Evolutionary conservation across 2,797 vertebrate genomes (phyloP).

Genomic region (Sternarchorhynchus goeldii): DNA sequence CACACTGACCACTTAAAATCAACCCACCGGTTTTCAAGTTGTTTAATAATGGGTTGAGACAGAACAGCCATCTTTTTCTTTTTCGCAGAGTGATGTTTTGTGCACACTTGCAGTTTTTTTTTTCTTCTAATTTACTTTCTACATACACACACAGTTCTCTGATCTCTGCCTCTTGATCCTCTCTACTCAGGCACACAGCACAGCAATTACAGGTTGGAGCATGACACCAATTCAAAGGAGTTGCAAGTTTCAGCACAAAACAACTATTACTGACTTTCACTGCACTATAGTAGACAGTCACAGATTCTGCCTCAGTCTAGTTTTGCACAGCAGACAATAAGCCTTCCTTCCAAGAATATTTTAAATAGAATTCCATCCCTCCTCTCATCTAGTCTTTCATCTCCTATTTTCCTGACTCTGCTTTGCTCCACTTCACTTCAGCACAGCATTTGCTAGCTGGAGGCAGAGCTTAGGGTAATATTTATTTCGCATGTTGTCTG

Average conservation of each 20-base stretch:
- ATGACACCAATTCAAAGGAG: constrained; percentile 57
- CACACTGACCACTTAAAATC: constrained; percentile 45
- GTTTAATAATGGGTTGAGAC: constrained; percentile 1
- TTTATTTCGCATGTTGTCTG: constrained; percentile 76
- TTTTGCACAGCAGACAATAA: not conserved
- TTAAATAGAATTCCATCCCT: not conserved
- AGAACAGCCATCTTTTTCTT: not conserved
- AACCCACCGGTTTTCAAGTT: constrained; percentile 7
- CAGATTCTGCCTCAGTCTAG: constrained; percentile 2
- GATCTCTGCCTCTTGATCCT: constrained; percentile 49
- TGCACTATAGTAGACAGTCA: not conserved
- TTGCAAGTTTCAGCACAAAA: constrained; percentile 49
- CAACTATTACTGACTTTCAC: constrained; percentile 9
- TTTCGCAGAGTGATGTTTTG: not conserved
- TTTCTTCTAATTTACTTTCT: constrained; percentile 6
- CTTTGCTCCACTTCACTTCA: constrained; percentile 57
- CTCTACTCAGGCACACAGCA: constrained; percentile 59
- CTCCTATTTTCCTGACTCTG: constrained; percentile 39
- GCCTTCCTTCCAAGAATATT: not conserved
- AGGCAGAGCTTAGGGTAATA: constrained; percentile 79
- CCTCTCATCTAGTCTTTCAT: constrained; percentile 10
- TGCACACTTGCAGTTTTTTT: not conserved
- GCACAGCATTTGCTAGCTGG: constrained; percentile 48
- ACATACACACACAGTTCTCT: constrained; percentile 3
- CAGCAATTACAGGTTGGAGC: constrained; percentile 63